Evolutionary conservation across 1,140 invertebrate species (phyloP), one percentile per base, ranked within the genome.

Genomic region (Cataglyphis hispanica): DNA sequence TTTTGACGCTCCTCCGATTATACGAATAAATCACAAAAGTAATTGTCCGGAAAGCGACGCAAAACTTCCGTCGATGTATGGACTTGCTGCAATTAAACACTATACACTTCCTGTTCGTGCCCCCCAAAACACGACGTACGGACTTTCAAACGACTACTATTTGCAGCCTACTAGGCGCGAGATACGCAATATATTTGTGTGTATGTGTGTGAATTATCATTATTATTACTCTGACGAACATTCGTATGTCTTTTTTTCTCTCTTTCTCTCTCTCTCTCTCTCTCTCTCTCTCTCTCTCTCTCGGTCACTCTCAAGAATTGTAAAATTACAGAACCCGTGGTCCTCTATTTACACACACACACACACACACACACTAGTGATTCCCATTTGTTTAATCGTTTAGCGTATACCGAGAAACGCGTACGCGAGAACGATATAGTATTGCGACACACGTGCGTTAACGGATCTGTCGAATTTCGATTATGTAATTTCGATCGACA

Each of bases 261-360:
- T 53, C 31, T 77, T 72, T 86, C 58, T 87, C 50, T 86, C 50
- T 27, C 37, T 81, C 27, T 87, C 63, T 72, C 53, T 19, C 22
- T 37, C 43, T 87, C 58, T 87, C 46, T 86, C 40, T 27, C 37
- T 80, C 27, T 87, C 63, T 72, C 25, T 72, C 43, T 34, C 16
- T 75, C 31, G 1, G 1, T 72, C 31, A 58, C 31, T 43, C 75
- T 46, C 27, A 75, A 72, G 37, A 74, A 84, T 87, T 84, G 89
- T 89, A 89, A 90, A 90, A 89, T 90, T 90, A 90, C 87, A 86
- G 86, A 90, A 90, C 88, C 89, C 74, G 81, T 90, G 89, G 88
- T 90, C 86, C 89, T 90, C 64, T 85, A 89, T 90, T 74, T 78
- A 83, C 61, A 89, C 85, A 84, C 69, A 22, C 40, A 67, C 40